phyloP scores from a whole-genome alignment of 2,888 invertebrate species.

The Idaea dimidiata region DNA sequence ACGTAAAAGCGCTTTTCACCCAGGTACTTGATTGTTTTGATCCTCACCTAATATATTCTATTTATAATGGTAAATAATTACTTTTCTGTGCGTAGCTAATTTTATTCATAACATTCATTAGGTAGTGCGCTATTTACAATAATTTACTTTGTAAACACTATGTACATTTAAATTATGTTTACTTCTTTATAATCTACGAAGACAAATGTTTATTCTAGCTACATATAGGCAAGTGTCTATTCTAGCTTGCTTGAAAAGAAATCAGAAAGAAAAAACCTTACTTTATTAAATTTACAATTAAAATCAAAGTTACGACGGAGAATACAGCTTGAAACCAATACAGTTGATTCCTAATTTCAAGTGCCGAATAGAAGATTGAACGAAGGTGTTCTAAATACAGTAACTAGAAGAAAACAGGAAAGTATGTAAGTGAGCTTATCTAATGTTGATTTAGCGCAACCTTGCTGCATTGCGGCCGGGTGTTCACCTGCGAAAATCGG shows the following conservation, averaged over 20 bases:
- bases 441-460: conserved; percentile 64
- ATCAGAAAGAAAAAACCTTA: neutral
- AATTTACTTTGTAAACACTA: neutral
- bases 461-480: conserved; percentile 76
- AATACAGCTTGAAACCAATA: neutral
- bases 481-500: conserved; percentile 60
- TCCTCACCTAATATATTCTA: neutral
- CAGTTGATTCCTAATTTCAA: conserved; percentile 36
- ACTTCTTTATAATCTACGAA: neutral
- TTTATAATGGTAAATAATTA: neutral
- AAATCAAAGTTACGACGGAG: neutral
- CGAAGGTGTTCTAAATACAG: conserved; percentile 43
- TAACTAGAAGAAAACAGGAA: conserved; percentile 49
- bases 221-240: neutral
- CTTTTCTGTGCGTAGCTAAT: neutral
- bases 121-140: neutral
- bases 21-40: neutral
- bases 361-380: conserved; percentile 52
- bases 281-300: neutral
- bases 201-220: neutral
- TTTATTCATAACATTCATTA: neutral
- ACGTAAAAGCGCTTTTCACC: neutral
- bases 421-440: conserved; percentile 55
- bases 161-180: neutral
- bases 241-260: neutral